Base-by-base conservation (phyloP, 1,140 invertebrate species). In the Helicoverpa zea region DNA sequence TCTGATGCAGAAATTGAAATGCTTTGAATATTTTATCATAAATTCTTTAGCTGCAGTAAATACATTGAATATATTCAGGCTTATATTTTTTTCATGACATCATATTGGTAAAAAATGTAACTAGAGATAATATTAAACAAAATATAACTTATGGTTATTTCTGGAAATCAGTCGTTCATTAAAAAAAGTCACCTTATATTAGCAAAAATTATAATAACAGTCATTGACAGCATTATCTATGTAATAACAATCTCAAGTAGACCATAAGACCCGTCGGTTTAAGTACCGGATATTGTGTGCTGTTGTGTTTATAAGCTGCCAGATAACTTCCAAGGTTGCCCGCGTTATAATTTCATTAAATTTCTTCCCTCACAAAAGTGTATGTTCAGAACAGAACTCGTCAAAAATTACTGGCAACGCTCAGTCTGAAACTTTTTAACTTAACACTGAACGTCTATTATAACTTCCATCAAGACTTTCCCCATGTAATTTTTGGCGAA, bases 391-490 rank as follows among this genome's bases (percentile, higher is more conserved):
- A 54, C 30, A 54, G 14, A 12, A 13, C 18, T 73, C 35, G 63
- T 18, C 47, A 63, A 63, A 72, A 81, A 73, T 79, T 63, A 66
- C 51, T 30, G 51, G 3, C 77, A 79, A 77, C 59, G 73, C 73
- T 29, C 59, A 58, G 66, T 81, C 56, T 56, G 5, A 80, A 80
- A 81, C 47, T 78, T 80, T 79, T 79, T 78, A 78, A 80, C 61
- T 51, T 76, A 68, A 82, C 79, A 30, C 51, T 56, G n/a, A 51
- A 23, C 80, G 74, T 78, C 78, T 84, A 82, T 81, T 84, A 84
- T 80, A 84, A 83, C 61, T 83, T 83, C 56, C 23, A 68, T 61
- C 30, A 64, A 49, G 68, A 76, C 10, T 73, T 75, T 30, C 11
- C 3, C 18, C 78, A 72, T 51, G 35, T 16, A 61, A 16, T 61